phyloP scores from a whole-genome alignment of 2,797 vertebrate species.

The Craterocephalus amniculus region DNA sequence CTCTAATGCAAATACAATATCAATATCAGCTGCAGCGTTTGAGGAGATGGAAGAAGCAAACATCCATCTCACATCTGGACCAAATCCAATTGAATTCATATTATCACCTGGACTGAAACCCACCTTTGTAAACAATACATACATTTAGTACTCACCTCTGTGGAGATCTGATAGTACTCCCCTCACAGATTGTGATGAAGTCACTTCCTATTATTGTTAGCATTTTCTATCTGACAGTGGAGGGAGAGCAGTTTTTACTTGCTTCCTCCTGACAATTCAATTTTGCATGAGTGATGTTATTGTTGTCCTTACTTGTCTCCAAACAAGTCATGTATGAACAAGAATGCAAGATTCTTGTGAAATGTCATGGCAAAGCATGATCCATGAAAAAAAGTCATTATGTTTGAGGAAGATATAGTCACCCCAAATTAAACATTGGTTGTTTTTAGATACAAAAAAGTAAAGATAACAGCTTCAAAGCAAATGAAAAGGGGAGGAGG shows the following conservation, averaged over 20 bases:
- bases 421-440: neutral
- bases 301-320: constrained; percentile 1
- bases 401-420: neutral
- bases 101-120: constrained; percentile 28
- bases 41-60: constrained; percentile 7
- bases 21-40: constrained; percentile 5
- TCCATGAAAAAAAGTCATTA: neutral
- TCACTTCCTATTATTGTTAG: neutral
- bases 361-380: neutral
- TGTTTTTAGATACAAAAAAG: neutral
- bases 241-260: neutral
- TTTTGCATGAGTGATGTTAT: neutral
- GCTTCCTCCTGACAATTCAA: constrained; percentile 27
- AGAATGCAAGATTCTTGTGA: neutral
- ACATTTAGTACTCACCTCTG: constrained; percentile 19
- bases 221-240: constrained; percentile 1
- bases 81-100: constrained; percentile 19
- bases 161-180: constrained; percentile 16
- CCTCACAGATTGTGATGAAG: constrained; percentile 17
- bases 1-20: constrained; percentile 14
- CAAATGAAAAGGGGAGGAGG: neutral
- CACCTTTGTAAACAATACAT: constrained; percentile 11
- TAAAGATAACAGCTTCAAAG: neutral
- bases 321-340: constrained; percentile 6
- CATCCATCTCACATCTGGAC: constrained; percentile 13